Conservation (phyloP, 2,888 invertebrate species). For the Pseudococcus longispinus region DNA sequence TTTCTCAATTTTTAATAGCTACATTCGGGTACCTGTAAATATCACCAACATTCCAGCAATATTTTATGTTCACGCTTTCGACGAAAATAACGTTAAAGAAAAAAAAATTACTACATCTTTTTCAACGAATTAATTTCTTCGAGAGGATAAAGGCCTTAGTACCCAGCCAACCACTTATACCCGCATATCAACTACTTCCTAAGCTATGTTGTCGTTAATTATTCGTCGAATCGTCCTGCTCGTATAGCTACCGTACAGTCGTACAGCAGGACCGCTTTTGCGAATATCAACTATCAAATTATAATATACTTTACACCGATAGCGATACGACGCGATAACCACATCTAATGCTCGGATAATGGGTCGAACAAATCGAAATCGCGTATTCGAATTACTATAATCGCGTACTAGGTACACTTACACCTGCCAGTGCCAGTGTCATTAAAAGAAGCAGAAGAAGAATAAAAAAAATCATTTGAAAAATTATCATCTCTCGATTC, state of each 20-base stretch:
- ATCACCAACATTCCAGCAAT: background rate
- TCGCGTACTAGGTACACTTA: background rate
- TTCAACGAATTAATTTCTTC: conserved; percentile 5
- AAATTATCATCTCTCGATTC: background rate
- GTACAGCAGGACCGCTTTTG: conserved; percentile 30
- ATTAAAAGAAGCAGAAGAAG: background rate
- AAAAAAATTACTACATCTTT: background rate
- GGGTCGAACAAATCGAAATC: conserved; percentile 11
- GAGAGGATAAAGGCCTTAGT: conserved; percentile 24
- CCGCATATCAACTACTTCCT: conserved; percentile 20
- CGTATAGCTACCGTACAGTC: background rate
- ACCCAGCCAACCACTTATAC: conserved; percentile 4
- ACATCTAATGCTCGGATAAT: conserved; percentile 8
- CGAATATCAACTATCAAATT: conserved; percentile 19
- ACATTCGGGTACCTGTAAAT: background rate
- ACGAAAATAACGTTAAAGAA: background rate
- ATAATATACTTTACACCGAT: background rate
- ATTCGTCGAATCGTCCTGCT: conserved; percentile 12
- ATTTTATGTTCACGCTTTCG: background rate
- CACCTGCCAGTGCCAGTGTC: background rate
- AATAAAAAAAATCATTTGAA: background rate
- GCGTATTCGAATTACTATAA: conserved; percentile 5
- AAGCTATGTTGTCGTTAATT: conserved; percentile 11
- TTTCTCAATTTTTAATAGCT: background rate
- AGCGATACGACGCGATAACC: background rate